Evolutionary conservation across 2,113 vertebrate genomes (phyloP), one percentile per base, ranked within the genome.

Genomic region (Speoplatyrhinus poulsoni): DNA sequence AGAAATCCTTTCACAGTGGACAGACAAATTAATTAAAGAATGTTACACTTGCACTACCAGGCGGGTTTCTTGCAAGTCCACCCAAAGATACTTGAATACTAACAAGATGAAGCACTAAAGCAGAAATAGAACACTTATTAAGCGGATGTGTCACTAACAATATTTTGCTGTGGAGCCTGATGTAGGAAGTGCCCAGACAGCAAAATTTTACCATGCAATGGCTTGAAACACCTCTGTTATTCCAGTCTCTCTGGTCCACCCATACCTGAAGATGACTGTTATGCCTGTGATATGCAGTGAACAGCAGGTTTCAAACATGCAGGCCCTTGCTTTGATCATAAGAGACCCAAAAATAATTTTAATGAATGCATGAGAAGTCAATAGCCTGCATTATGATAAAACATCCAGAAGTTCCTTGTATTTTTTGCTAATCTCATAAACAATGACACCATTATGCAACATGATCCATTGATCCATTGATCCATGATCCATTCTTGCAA

Each of bases 11-110:
- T 70, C 72, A 72, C 79, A 70, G 82, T 50, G 77, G 73, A 75
- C 50, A 58, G 71, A 73, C 8, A 49, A 76, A 73, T 68, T 17
- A 53, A 77, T 75, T 80, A 69, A 86, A 85, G 76, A 90, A 79
- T 80, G 69, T 72, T 63, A 63, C 47, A 73, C 74, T 73, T 0
- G 52, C 50, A 67, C 73, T 61, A 69, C 15, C 47, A 69, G 61
- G 47, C 56, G 46, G 69, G 64, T 32, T 17, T 72, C 33, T 56
- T 67, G 16, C 32, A 41, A 77, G 60, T 32, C 59, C 46, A 17
- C 59, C 49, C 16, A 55, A 13, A 26, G 26, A 26, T 26, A 26
- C 26, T 26, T 26, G 26, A 26, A 26, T 26, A 26, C 26, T 26
- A 26, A 26, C 26, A 26, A 26, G 26, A 26, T 2, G 26, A 2